A percentile compares a stretch with the other conserved stretches of the same genome.
phyloP scores from a whole-genome alignment of 2,113 vertebrate species.

The Pelmatolapia mariae region DNA sequence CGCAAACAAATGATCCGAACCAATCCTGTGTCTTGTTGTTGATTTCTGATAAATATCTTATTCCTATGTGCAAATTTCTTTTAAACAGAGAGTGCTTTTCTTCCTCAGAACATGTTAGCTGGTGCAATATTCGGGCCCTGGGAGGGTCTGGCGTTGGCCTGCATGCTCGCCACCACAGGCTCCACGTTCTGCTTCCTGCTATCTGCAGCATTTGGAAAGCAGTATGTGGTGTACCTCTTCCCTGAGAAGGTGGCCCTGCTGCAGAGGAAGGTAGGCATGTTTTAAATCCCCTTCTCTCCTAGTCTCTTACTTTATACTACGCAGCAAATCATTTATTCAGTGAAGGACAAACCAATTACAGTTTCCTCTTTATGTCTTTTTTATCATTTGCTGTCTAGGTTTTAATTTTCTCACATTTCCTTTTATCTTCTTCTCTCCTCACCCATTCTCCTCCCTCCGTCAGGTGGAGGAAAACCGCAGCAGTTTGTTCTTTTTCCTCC shows the following conservation, averaged over 20 bases:
- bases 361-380: background rate
- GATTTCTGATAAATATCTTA: background rate
- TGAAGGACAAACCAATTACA: background rate
- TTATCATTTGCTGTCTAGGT: background rate
- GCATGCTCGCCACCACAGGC: constrained; percentile 80
- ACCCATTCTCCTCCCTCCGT: background rate
- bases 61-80: background rate
- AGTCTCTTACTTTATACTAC: background rate
- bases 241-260: constrained; percentile 85
- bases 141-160: constrained; percentile 85
- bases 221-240: constrained; percentile 77
- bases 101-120: constrained; percentile 85
- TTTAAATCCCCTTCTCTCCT: background rate
- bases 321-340: background rate
- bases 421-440: background rate
- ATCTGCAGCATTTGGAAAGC: constrained; percentile 84
- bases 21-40: accelerated
- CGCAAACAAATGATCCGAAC: background rate
- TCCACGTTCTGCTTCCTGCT: constrained; percentile 90
- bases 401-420: background rate
- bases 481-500: constrained; percentile 91
- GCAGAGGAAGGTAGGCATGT: constrained; percentile 82
- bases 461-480: constrained; percentile 93
- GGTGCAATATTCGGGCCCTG: constrained; percentile 94
- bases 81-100: background rate